A percentile compares a stretch with the other conserved stretches of the same genome.
phyloP scores from a whole-genome alignment of 2,888 invertebrate species.

The Lycia hirtaria region DNA sequence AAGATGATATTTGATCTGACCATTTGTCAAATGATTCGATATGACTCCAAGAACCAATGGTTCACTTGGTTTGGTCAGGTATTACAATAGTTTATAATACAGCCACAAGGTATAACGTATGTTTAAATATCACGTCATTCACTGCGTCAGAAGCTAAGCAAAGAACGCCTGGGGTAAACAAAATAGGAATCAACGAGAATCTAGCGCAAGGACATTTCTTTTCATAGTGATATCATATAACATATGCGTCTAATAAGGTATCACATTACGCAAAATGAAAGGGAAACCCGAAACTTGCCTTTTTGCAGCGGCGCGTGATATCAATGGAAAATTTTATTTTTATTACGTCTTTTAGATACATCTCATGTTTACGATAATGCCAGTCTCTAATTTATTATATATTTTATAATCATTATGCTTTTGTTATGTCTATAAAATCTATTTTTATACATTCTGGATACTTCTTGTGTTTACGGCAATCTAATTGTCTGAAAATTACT shows the following conservation, averaged over 20 bases:
- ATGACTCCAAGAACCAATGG: not conserved
- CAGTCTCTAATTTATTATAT: no score
- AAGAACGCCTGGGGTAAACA: constrained; percentile 6
- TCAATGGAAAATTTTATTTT: not conserved
- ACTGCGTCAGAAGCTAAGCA: constrained; percentile 14
- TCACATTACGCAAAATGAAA: not conserved
- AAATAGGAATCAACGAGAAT: not conserved
- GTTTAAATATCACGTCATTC: constrained; percentile 21
- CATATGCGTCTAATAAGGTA: not conserved
- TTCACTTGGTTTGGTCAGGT: not conserved
- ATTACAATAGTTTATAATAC: not conserved
- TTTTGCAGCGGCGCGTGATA: not conserved
- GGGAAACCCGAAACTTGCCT: constrained; percentile 5
- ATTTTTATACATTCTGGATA: no score
- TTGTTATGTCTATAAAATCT: no score
- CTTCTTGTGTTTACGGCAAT: no score
- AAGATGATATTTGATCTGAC: not conserved
- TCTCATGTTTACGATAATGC: not conserved
- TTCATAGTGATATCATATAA: not conserved
- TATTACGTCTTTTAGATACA: not conserved
- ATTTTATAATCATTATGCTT: no score
- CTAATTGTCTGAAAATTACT: no score
- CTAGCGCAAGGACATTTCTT: constrained; percentile 6
- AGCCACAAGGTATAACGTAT: not conserved
- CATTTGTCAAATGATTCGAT: not conserved